Conservation (phyloP, 2,888 invertebrate species). For the Amphipoea lucens region DNA sequence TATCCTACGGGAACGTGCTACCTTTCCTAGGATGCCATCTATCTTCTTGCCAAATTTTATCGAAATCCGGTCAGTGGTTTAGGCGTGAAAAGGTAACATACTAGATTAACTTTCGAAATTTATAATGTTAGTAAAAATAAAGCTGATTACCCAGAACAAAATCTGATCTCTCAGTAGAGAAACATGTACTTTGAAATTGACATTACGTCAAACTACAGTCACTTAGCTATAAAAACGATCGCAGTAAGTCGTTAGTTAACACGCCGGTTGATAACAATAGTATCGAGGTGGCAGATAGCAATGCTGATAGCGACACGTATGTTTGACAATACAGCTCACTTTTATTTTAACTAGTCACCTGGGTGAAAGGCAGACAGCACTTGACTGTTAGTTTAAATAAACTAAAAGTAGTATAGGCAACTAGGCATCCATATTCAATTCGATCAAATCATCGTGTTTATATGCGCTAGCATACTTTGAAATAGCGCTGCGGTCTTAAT, state of each 20-base stretch:
- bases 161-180: neutral
- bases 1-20: neutral
- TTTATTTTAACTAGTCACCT: constrained; percentile 3
- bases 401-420: neutral
- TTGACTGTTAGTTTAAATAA: neutral
- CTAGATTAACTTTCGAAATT: no score
- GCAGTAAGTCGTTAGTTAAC: constrained; percentile 46
- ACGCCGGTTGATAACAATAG: constrained; percentile 61
- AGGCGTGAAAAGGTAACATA: neutral
- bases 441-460: constrained; percentile 1
- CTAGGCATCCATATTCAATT: neutral
- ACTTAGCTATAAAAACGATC: constrained; percentile 34
- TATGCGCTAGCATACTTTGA: neutral
- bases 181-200: constrained; percentile 5
- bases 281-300: constrained; percentile 61
- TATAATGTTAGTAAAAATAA: neutral
- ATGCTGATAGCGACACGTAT: constrained; percentile 48
- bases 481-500: neutral
- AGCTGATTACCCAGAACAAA: neutral
- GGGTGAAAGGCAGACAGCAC: neutral
- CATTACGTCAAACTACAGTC: constrained; percentile 9
- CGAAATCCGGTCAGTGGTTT: neutral
- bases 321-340: constrained; percentile 42
- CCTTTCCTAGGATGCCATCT: neutral
- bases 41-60: neutral